Base-by-base conservation (phyloP, 2,113 vertebrate species). In the Tetraodon nigroviridis region DNA sequence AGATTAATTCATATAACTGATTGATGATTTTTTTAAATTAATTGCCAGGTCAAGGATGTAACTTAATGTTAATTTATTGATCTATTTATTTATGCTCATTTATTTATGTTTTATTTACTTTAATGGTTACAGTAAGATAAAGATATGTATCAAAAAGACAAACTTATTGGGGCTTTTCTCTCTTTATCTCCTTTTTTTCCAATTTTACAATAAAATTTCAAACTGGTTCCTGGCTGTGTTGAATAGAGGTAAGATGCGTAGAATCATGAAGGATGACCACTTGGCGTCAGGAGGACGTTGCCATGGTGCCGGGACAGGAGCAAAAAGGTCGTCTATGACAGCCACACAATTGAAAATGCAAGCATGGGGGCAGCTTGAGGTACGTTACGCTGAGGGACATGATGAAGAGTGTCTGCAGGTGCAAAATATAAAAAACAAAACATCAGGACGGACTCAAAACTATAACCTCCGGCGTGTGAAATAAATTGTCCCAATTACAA, bases 201-300 rank as follows among this genome's bases (percentile, higher is more conserved):
- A 91, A 91, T 92, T 92, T 92, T 92, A 90, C 91, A 92, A 92
- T 92, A 92, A 92, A 92, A 90, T 71, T 80, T 87, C 71, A 89
- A 91, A 91, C 81, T 83, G 83, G 84, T 81, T 69, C 70, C 84
- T 64, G 51, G 29, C 71, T 53, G 24, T 63, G 10, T 29, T 63
- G 64, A 65, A 24, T 55, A 49, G 3, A 7, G 47, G 52, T 58
- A 44, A 40, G 53, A 49, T 1, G 4, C 40, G 42, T 27, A 53
- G 37, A 62, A 64, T 63, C 29, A 68, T 68, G 52, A 66, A 32
- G 32, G 32, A 37, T 10, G 1, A 37, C 32, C 32, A 10, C 32
- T 27, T 6, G 5, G 24, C 24, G 24, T 27, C 24, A 27, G 24
- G 24, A 6, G 24, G 24, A 27, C 24, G 4, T 27, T 27, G 24